Base-by-base conservation (phyloP, 1,140 invertebrate species). In the Lithobius niger region DNA sequence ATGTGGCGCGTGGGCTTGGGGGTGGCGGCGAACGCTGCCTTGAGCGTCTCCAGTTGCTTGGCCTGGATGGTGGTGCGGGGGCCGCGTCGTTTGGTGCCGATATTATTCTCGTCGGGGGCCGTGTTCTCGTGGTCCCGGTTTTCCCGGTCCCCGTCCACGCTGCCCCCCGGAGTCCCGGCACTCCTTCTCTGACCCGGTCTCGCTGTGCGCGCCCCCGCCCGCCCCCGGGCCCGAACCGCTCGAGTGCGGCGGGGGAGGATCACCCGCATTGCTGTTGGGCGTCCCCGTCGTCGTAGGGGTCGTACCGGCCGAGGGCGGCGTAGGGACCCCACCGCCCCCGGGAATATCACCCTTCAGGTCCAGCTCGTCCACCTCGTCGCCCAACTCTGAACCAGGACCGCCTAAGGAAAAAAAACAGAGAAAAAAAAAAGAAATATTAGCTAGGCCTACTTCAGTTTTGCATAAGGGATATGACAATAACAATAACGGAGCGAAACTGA, bases 1-100 rank as follows among this genome's bases (percentile, higher is more conserved):
- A 99, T 98, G 74, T 99, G 95, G 65, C 96, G 78, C 47, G 96
- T 98, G 1, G 96, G 96, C 74, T 98, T 99, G 21, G 96, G 96
- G 42, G 95, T 98, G 66, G 94, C 89, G 57, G 91, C 89, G 74
- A 99, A 99, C 21, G 96, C 94, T 47, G 86, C 93, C 75, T 96
- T 96, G 62, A 97, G 74, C 60, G 94, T 93, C 73, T 97, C 92
- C 68, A 96, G 72, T 74, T 97, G 90, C 76, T 98, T 98, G 48
- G 95, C 95, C 77, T 99, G 99, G 71, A 99, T 99, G 57, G 96
- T 99, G 25, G 96, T 99, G 56, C 96, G 77, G 2, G 96, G 96
- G 0, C 96, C 95, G 51, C 95, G 75, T 68, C 95, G 74, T 72
- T 98, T 98, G 57, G 89, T 88, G 26, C 92, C 89, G 0, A 87